These are phyloP conservation scores for Belonocnema kinseyi DNA, from an alignment of 1,140 invertebrate species.

Conservation along the genomic window DNA sequence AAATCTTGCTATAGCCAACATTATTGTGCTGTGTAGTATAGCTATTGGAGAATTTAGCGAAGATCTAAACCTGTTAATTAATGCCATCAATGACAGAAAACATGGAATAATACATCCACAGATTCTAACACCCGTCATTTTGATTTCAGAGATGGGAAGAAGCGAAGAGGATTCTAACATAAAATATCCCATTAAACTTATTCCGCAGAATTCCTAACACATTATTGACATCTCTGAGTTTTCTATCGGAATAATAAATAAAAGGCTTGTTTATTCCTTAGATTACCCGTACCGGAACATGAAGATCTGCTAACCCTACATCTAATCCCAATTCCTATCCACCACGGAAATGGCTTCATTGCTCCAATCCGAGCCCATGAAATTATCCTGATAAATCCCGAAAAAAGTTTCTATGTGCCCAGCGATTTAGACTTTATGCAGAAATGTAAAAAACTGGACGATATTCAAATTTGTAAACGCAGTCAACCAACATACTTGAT, in stretches of 20 bases:
- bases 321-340: too few relatives aligned
- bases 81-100: background rate
- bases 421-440: too few relatives aligned
- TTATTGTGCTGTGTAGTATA: background rate
- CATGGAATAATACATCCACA: background rate
- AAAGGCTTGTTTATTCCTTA: background rate
- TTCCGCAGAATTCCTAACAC: background rate
- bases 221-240: background rate
- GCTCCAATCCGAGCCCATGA: background rate
- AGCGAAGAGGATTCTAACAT: background rate
- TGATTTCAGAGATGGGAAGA: background rate
- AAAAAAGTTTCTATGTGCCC: background rate
- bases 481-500: too few relatives aligned
- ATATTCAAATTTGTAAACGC: too few relatives aligned
- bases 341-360: too few relatives aligned
- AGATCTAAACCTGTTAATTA: background rate
- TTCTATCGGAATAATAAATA: background rate
- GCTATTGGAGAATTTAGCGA: background rate
- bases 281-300: background rate
- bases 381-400: background rate
- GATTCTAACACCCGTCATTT: background rate
- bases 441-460: too few relatives aligned
- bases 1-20: background rate
- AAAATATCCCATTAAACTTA: background rate
- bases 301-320: too few relatives aligned